phyloP scores from a whole-genome alignment of 2,888 invertebrate genomes.

The Polymixis flavicincta region DNA sequence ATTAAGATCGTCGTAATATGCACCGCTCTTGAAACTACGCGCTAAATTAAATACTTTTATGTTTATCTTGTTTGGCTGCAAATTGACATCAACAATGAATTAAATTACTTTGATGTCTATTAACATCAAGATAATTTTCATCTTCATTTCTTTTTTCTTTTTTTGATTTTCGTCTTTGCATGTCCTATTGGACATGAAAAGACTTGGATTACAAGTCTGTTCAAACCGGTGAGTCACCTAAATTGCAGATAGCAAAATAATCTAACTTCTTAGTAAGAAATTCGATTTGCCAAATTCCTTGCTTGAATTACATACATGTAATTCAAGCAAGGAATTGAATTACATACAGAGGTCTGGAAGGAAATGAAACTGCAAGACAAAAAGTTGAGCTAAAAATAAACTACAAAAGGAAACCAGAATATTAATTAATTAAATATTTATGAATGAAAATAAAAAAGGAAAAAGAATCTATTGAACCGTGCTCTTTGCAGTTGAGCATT shows the following conservation, averaged over 20 bases:
- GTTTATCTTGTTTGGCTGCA: conserved; percentile 15
- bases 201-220: conserved; percentile 17
- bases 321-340: too few species aligned
- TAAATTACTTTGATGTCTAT: conserved; percentile 24
- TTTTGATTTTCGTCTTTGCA: too few species aligned
- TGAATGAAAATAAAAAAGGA: conserved; percentile 1
- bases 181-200: conserved; percentile 7
- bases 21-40: conserved; percentile 34
- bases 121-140: too few species aligned
- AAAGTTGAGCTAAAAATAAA: not conserved
- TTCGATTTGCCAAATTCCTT: not conserved
- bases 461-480: too few species aligned
- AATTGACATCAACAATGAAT: conserved; percentile 21
- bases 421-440: not conserved
- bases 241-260: conserved; percentile 16
- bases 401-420: not conserved
- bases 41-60: conserved; percentile 18
- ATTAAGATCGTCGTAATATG: conserved; percentile 36
- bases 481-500: not conserved
- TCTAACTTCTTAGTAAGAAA: conserved; percentile 4
- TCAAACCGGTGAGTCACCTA: conserved; percentile 29
- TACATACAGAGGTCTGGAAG: too few species aligned
- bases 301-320: not conserved
- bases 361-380: not conserved
- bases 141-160: too few species aligned